Evolutionary conservation across 1,140 invertebrate species (phyloP), one percentile per base, ranked within the genome.

Genomic region (Drosophila athabasca): DNA sequence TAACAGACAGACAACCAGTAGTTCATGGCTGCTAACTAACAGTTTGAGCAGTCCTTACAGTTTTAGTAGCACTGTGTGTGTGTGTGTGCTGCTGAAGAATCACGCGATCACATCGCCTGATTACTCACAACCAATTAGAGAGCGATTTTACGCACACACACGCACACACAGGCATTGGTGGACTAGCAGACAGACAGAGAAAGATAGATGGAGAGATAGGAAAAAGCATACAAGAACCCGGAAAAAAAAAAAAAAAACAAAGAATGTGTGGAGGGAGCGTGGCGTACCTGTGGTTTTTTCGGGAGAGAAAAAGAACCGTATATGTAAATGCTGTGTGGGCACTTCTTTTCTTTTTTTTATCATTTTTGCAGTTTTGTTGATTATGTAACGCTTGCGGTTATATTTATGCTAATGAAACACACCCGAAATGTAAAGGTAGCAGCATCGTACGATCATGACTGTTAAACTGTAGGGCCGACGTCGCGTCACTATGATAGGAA

Each of bases 41-140:
- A 68, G 57, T 59, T 70, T 53, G 3, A 43, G 24, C 1, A 7
- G 64, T 41, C 55, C n/a, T 54, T 59, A 74, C 58, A 85, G 80
- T 84, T 85, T 85, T 2, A 22, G 22, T 0, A 5, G 54, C 51
- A 74, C 19, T 31, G 31, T 31, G 7, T 24, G 24, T 24, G 22
- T 4, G 22, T 31, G 29, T 59, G 68, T 3, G 17, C 4, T 8
- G 48, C 26, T 26, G 50, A 62, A 81, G 70, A 81, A 85, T 85
- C 81, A 85, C 81, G 81, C 81, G 81, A 87, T 87, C 81, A 60
- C 44, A 81, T 81, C 73, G 73, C 55, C 73, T 65, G 82, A 85
- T 84, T 84, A 85, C 73, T 80, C 77, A 68, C 77, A 81, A 53
- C 62, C 74, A 81, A 81, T 80, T 80, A 73, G 77, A 77, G 65